Conservation (phyloP, 2,113 vertebrate genomes). For the Burhinus oedicnemus region DNA sequence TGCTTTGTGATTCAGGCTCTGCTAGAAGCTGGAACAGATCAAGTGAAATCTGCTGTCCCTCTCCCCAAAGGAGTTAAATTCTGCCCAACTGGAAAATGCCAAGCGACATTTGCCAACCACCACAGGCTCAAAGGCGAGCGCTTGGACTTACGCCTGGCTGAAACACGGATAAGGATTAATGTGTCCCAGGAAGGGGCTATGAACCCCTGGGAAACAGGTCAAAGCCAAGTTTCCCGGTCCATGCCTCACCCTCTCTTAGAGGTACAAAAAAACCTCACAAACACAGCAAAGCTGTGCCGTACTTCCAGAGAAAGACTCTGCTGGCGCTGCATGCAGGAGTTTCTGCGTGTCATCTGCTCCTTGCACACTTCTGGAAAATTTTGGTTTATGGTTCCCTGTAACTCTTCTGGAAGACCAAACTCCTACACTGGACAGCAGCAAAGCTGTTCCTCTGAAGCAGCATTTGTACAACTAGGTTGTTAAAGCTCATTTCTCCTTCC, state of each 20-base stretch:
- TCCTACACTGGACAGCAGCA: neutral
- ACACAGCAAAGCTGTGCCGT: fast-evolving
- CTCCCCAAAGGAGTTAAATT: neutral
- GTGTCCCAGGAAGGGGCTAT: neutral
- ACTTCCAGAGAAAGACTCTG: no score
- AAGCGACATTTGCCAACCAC: neutral
- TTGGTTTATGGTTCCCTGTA: neutral
- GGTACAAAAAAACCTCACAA: neutral
- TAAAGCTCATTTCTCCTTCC: neutral
- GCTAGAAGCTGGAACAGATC: neutral
- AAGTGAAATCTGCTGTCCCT: neutral
- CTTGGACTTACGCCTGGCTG: neutral
- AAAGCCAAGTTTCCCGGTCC: neutral
- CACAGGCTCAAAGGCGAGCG: neutral
- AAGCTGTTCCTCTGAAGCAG: neutral
- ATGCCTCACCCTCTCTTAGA: neutral
- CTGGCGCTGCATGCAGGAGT: neutral
- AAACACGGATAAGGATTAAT: neutral
- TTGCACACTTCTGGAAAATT: neutral
- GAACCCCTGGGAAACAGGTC: neutral
- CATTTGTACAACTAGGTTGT: fast-evolving
- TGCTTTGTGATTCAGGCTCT: neutral
- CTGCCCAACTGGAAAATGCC: neutral
- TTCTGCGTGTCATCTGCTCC: neutral
- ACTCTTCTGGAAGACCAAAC: neutral